Evolutionary conservation across 2,113 vertebrate genomes (phyloP).

Genomic region (Scomber scombrus): DNA sequence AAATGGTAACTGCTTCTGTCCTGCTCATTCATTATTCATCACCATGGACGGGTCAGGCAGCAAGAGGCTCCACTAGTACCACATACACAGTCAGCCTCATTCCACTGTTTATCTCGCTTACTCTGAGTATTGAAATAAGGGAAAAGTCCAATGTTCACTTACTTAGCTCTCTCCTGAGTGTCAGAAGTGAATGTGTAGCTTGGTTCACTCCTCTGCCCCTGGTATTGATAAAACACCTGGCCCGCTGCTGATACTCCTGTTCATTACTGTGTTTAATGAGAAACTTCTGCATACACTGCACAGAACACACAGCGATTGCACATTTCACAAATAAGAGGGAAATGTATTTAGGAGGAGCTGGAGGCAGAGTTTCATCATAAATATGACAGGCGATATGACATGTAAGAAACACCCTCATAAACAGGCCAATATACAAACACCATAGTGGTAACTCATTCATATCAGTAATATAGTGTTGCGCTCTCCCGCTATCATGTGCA

Average conservation of each 20-base stretch:
- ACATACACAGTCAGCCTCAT: conserved; percentile 56
- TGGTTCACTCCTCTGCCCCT: conserved; percentile 45
- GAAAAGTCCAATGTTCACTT: conserved; percentile 60
- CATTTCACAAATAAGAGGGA: conserved; percentile 55
- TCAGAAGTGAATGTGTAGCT: conserved; percentile 32
- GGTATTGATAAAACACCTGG: conserved; percentile 73
- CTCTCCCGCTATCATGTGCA: conserved; percentile 24
- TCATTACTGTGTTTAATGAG: conserved; percentile 77
- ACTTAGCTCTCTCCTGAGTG: conserved; percentile 34
- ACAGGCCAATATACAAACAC: conserved; percentile 41
- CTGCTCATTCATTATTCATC: conserved; percentile 85
- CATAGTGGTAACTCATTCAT: conserved; percentile 35
- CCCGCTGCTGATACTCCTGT: conserved; percentile 62
- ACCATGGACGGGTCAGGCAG: conserved; percentile 73
- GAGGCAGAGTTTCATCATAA: conserved; percentile 57
- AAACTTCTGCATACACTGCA: conserved; percentile 46
- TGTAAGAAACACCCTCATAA: conserved; percentile 51
- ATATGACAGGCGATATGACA: conserved; percentile 46
- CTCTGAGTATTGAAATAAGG: conserved; percentile 52
- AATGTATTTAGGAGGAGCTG: conserved; percentile 56
- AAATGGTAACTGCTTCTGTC: conserved; percentile 82
- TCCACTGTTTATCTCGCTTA: conserved; percentile 67
- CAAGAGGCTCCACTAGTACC: conserved; percentile 67
- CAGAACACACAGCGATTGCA: conserved; percentile 29
- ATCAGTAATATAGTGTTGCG: conserved; percentile 3